Base-by-base conservation (phyloP, 2,888 invertebrate genomes). In the Sinodicranocentrus sp. region DNA sequence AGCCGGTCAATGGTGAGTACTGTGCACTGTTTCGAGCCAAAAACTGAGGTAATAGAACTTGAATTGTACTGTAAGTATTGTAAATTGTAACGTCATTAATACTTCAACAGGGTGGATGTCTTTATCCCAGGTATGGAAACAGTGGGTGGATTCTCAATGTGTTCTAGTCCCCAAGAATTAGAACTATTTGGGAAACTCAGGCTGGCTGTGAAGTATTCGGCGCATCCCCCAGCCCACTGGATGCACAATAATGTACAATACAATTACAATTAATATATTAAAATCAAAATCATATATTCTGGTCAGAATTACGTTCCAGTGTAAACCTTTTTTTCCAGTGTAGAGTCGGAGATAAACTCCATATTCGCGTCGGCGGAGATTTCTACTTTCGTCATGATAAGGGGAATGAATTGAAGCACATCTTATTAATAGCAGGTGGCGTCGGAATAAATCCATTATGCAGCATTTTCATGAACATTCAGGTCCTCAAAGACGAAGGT, bases 81-180 rank as follows among this genome's bases (percentile, higher is more conserved):
- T n/a, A n/a, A n/a, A n/a, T n/a, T n/a, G n/a, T n/a, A n/a, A n/a
- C n/a, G n/a, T n/a, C n/a, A n/a, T n/a, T n/a, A n/a, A n/a, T n/a
- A n/a, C n/a, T n/a, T n/a, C 8, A 15, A 33, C 86, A 91, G 91
- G 91, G 90, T 91, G n/a, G 91, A 91, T 87, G 89, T 91, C 80
- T 90, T 90, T 86, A 90, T 91, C 21, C 91, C 91, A 13, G 90
- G 89, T 23, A 85, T 91, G 17, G 88, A 89, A 6, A 89, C 88
- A 61, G 90, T 91, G 15, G 91, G 91, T 23, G 92, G 92, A 1
- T 92, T 90, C 86, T 91, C 91, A 5, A 91, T 92, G 89, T 90
- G 89, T 68, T 91, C 91, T 1, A 88, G 90, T 67, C 91, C 91
- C 2, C 70, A 86, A 19, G 88, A 89, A 28, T 88, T 91, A 23